Evolutionary conservation across 2,888 invertebrate species (phyloP).

Genomic region (Antheraea yamamai): DNA sequence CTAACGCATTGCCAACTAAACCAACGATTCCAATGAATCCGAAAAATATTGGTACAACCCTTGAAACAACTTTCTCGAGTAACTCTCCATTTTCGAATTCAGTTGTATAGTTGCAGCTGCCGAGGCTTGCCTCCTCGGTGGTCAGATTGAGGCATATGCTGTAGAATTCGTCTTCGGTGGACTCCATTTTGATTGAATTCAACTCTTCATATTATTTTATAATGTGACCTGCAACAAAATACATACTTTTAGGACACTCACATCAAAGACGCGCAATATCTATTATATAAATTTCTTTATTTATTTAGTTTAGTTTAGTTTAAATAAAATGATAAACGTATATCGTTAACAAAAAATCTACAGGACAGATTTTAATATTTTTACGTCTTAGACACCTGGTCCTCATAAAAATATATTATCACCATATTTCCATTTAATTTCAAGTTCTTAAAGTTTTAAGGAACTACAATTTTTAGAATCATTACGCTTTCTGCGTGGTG

Average conservation of each 20-base stretch:
- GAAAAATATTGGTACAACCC: constrained; percentile 91
- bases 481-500: too few species aligned
- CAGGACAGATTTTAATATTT: too few species aligned
- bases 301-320: too few species aligned
- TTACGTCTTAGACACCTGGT: too few species aligned
- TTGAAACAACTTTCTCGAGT: constrained; percentile 85
- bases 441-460: too few species aligned
- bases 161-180: constrained; percentile 72
- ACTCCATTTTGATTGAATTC: constrained; percentile 56
- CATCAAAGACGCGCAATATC: background rate
- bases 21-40: constrained; percentile 93
- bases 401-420: too few species aligned
- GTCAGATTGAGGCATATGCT: constrained; percentile 72
- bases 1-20: constrained; percentile 93
- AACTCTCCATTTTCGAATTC: constrained; percentile 78
- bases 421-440: too few species aligned
- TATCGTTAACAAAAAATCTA: too few species aligned
- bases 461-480: too few species aligned
- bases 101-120: constrained; percentile 65
- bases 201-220: constrained; percentile 39
- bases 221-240: constrained; percentile 54
- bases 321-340: too few species aligned
- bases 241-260: background rate
- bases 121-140: constrained; percentile 57
- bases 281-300: background rate